A percentile compares a stretch with the other conserved stretches of the same genome.
phyloP scores from a whole-genome alignment of 2,113 vertebrate genomes.

The Callorhinus ursinus region DNA sequence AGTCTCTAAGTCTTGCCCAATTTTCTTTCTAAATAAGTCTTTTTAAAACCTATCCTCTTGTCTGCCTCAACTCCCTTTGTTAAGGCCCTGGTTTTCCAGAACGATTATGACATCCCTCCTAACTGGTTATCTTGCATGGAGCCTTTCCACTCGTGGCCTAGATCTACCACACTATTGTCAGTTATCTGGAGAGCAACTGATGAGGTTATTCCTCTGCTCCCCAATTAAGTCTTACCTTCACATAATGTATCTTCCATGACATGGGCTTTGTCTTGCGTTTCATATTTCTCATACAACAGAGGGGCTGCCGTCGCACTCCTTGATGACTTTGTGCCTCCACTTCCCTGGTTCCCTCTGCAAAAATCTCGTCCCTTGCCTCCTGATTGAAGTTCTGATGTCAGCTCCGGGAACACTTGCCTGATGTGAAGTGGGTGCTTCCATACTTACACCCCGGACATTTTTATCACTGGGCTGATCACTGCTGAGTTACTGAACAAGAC shows the following conservation, averaged over 20 bases:
- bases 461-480: background rate
- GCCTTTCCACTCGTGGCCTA: background rate
- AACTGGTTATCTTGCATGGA: background rate
- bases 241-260: background rate
- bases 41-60: background rate
- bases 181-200: background rate
- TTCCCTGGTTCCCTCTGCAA: background rate
- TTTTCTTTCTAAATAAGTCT: slow-evolving; percentile 35
- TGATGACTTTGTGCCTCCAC: background rate
- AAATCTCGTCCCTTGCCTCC: background rate
- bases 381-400: background rate
- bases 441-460: background rate
- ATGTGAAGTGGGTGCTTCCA: background rate
- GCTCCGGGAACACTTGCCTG: background rate
- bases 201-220: background rate
- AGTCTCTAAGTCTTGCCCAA: background rate
- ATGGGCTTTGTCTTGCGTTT: background rate
- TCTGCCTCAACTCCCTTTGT: background rate
- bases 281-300: background rate
- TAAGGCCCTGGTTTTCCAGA: background rate
- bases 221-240: background rate
- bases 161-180: background rate
- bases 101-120: background rate
- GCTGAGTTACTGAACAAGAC: background rate
- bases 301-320: background rate